phyloP scores from a whole-genome alignment of 2,888 invertebrate species.

The Miltochrista miniata region DNA sequence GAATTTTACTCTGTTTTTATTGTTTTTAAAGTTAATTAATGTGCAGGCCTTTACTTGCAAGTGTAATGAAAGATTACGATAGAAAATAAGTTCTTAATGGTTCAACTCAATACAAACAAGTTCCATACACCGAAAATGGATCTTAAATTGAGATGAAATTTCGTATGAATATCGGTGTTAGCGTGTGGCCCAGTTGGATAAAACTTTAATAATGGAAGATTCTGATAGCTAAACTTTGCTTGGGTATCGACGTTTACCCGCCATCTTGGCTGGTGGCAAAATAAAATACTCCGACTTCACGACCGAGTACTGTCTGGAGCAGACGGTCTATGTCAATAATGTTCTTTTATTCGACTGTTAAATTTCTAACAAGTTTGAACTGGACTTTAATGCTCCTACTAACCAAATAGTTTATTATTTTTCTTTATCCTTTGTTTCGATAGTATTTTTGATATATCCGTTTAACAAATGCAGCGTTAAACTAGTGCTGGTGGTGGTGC shows the following conservation, averaged over 20 bases:
- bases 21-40: too few relatives aligned
- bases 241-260: slow-evolving; percentile 52
- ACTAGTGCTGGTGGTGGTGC: too few relatives aligned
- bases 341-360: slow-evolving; percentile 16
- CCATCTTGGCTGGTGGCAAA: slow-evolving; percentile 55
- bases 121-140: slow-evolving; percentile 28
- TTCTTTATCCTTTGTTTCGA: too few relatives aligned
- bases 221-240: slow-evolving; percentile 63
- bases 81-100: too few relatives aligned
- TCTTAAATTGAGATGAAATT: slow-evolving; percentile 38
- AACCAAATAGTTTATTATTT: too few relatives aligned
- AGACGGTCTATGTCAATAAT: slow-evolving; percentile 25
- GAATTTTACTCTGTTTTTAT: too few relatives aligned
- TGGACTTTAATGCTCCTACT: neutral
- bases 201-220: slow-evolving; percentile 72
- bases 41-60: too few relatives aligned
- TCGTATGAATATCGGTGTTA: slow-evolving; percentile 49
- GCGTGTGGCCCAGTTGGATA: slow-evolving; percentile 55
- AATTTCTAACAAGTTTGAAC: slow-evolving; percentile 2
- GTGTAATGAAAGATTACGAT: too few relatives aligned
- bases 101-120: neutral
- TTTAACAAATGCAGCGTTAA: too few relatives aligned
- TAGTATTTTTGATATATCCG: too few relatives aligned
- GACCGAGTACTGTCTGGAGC: slow-evolving; percentile 34
- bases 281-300: slow-evolving; percentile 56